Percentiles rank a stretch among this genome's conserved stretches.
These are phyloP conservation scores for Wasmannia auropunctata DNA, from an alignment of 1,140 invertebrate genomes.

Conservation along the genomic window DNA sequence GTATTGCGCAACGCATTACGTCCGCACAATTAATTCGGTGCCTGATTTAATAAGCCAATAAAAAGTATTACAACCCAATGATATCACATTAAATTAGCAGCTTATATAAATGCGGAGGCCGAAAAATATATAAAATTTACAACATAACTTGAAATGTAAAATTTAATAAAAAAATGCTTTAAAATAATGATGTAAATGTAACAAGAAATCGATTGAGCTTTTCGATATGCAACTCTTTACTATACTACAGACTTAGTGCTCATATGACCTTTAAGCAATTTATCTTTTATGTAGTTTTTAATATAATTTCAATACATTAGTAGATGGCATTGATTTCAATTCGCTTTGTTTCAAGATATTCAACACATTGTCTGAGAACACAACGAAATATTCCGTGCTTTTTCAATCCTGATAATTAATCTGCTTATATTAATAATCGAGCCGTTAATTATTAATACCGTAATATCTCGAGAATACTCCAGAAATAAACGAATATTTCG, in stretches of 20 bases:
- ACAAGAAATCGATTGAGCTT: not conserved
- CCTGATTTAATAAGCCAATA: not conserved
- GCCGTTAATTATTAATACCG: too few species aligned
- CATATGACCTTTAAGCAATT: not conserved
- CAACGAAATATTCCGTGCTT: not conserved
- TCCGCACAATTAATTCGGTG: not conserved
- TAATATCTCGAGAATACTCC: not conserved
- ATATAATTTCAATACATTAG: not conserved
- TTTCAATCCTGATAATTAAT: not conserved
- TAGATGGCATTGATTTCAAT: too few species aligned
- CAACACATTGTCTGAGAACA: too few species aligned
- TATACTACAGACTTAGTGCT: not conserved
- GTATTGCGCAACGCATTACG: not conserved
- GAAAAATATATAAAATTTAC: constrained; percentile 37
- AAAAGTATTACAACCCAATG: constrained; percentile 1
- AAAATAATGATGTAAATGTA: not conserved
- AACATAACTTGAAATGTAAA: constrained; percentile 20
- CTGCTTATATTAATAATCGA: too few species aligned
- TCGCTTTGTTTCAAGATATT: too few species aligned
- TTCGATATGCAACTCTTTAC: not conserved
- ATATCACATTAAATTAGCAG: constrained; percentile 2
- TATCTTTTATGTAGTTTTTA: not conserved
- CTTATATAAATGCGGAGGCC: not conserved
- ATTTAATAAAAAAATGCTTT: constrained; percentile 6
- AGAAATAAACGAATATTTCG: not conserved